phyloP scores from a whole-genome alignment of 2,888 invertebrate genomes.

The Hypselothyrea guttata region DNA sequence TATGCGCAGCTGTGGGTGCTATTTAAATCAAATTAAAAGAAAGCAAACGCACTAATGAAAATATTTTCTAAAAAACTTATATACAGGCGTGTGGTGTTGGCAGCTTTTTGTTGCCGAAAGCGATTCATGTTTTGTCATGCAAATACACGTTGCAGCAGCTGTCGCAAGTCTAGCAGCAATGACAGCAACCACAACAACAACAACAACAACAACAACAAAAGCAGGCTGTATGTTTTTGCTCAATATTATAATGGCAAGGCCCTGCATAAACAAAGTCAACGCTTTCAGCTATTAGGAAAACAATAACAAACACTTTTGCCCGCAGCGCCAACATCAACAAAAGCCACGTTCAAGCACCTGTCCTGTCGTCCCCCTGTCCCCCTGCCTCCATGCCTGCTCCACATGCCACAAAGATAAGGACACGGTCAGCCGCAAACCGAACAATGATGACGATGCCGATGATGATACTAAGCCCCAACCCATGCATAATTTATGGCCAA shows the following conservation, averaged over 20 bases:
- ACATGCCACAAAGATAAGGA: conserved; percentile 32
- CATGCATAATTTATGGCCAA: conserved; percentile 70
- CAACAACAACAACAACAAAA: not conserved
- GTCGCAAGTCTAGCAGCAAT: conserved; percentile 7
- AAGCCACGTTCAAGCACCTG: conserved; percentile 10
- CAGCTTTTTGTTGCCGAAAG: not conserved
- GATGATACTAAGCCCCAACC: conserved; percentile 33
- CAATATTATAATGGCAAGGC: conserved; percentile 45
- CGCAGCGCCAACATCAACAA: conserved; percentile 36
- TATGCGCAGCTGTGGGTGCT: no score
- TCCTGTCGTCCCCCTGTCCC: not conserved
- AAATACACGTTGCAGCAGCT: conserved; percentile 43
- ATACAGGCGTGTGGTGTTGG: no score
- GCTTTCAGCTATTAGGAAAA: conserved; percentile 64
- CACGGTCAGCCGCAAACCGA: conserved; percentile 49
- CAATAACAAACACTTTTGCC: conserved; percentile 62
- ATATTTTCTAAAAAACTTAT: no score
- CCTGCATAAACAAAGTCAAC: conserved; percentile 55
- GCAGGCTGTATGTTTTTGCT: conserved; percentile 24
- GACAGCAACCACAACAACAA: conserved; percentile 2
- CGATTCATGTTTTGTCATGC: conserved; percentile 45
- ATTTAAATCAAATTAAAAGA: no score
- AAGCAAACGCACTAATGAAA: no score
- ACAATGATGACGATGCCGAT: conserved; percentile 34
- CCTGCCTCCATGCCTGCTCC: not conserved